Conservation (phyloP, 1,140 invertebrate genomes). For the Drosophila aff. region DNA sequence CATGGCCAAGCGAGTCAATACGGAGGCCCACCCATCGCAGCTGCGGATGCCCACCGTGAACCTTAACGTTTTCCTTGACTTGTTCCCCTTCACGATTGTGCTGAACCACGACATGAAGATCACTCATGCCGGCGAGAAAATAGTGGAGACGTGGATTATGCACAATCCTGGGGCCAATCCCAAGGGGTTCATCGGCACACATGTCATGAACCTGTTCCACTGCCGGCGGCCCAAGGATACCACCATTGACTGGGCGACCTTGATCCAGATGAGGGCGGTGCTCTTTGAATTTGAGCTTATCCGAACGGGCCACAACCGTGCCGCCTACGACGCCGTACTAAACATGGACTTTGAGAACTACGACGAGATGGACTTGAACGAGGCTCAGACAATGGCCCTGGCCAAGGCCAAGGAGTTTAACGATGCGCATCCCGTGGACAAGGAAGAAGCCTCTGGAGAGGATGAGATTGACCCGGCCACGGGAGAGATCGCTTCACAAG, state of each 20-base stretch:
- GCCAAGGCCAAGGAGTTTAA: conserved; percentile 61
- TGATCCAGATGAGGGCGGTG: conserved; percentile 89
- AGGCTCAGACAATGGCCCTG: conserved; percentile 64
- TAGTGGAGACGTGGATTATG: conserved; percentile 90
- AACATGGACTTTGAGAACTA: conserved; percentile 79
- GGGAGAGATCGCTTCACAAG: conserved; percentile 89
- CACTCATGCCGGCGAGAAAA: conserved; percentile 88
- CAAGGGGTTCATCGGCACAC: conserved; percentile 87
- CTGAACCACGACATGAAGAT: conserved; percentile 81
- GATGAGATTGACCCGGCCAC: conserved; percentile 56
- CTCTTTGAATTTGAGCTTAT: conserved; percentile 91
- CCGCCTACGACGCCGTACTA: conserved; percentile 69
- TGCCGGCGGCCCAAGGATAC: conserved; percentile 91
- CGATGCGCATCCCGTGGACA: conserved; percentile 35
- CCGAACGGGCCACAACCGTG: conserved; percentile 82
- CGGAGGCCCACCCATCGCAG: conserved; percentile 85
- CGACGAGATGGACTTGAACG: conserved; percentile 74
- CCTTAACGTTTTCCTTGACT: conserved; percentile 88
- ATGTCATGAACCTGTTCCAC: conserved; percentile 89
- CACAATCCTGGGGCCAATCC: conserved; percentile 85
- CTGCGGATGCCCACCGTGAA: conserved; percentile 88
- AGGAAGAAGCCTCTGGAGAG: conserved; percentile 37
- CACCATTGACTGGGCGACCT: conserved; percentile 90
- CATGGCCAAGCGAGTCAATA: conserved; percentile 86
- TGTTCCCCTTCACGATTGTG: conserved; percentile 89